Percentiles rank a stretch among this genome's conserved stretches.
Evolutionary conservation across 2,113 vertebrate species (phyloP).

Genomic region (Megaleporinus macrocephalus): DNA sequence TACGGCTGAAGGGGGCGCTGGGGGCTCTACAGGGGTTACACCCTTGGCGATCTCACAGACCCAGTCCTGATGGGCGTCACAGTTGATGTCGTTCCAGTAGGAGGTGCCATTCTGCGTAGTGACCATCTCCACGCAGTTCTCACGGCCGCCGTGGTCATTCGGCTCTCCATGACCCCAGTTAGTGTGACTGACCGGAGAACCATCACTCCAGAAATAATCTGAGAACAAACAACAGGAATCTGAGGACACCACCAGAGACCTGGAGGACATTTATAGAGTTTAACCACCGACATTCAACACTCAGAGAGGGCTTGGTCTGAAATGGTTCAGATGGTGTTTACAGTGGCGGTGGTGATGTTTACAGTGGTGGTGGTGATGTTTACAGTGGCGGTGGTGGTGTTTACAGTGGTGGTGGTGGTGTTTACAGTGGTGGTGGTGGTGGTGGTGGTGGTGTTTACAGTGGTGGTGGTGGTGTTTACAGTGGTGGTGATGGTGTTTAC

Average conservation of each 20-base stretch:
- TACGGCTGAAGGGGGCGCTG: constrained; percentile 64
- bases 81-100: constrained; percentile 81
- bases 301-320: too few species aligned
- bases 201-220: constrained; percentile 80
- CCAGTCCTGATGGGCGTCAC: constrained; percentile 80
- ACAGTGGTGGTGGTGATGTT: too few species aligned
- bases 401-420: too few species aligned
- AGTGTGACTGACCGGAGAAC: constrained; percentile 72
- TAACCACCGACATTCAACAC: too few species aligned
- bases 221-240: background rate
- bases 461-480: too few species aligned
- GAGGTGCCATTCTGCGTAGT: constrained; percentile 71
- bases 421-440: too few species aligned
- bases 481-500: too few species aligned
- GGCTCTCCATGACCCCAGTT: constrained; percentile 79
- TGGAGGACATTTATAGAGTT: too few species aligned
- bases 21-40: constrained; percentile 68
- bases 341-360: too few species aligned
- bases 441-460: too few species aligned
- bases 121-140: constrained; percentile 81
- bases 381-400: too few species aligned
- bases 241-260: background rate
- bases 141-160: constrained; percentile 74
- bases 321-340: too few species aligned
- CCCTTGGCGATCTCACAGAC: constrained; percentile 78